These are phyloP conservation scores for Venustaconcha ellipsiformis DNA, from an alignment of 1,140 invertebrate genomes.

Conservation along the genomic window DNA sequence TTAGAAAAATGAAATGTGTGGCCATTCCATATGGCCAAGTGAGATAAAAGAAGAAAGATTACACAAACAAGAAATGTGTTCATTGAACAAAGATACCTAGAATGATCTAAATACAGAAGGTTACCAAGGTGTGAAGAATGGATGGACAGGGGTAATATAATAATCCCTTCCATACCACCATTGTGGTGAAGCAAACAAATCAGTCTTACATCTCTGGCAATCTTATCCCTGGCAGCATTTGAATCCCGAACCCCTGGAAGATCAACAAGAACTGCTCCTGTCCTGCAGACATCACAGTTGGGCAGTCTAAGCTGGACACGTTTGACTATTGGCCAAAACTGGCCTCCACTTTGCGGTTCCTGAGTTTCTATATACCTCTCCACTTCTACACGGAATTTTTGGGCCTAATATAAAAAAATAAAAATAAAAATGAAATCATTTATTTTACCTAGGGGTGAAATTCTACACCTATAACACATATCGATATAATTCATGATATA, in stretches of 20 bases:
- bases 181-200: background rate
- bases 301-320: slow-evolving; percentile 42
- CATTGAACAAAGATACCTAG: too few relatives aligned
- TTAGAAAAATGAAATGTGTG: background rate
- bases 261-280: slow-evolving; percentile 47
- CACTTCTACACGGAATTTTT: slow-evolving; percentile 35
- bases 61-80: too few relatives aligned
- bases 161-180: background rate
- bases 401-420: slow-evolving; percentile 16
- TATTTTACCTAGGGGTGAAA: too few relatives aligned
- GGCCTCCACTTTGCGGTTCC: slow-evolving; percentile 36
- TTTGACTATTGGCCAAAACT: slow-evolving; percentile 57
- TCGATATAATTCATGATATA: too few relatives aligned
- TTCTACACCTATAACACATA: too few relatives aligned
- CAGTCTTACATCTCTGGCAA: slow-evolving; percentile 47
- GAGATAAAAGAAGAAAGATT: background rate
- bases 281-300: slow-evolving; percentile 45
- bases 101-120: too few relatives aligned
- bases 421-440: too few relatives aligned
- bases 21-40: too few relatives aligned
- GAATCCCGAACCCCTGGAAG: slow-evolving; percentile 53
- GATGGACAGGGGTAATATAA: too few relatives aligned
- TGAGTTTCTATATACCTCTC: slow-evolving; percentile 48
- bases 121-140: background rate
- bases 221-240: slow-evolving; percentile 51